Evolutionary conservation across 1,140 invertebrate species (phyloP).

Genomic region (Stegodyphus mimosarum): DNA sequence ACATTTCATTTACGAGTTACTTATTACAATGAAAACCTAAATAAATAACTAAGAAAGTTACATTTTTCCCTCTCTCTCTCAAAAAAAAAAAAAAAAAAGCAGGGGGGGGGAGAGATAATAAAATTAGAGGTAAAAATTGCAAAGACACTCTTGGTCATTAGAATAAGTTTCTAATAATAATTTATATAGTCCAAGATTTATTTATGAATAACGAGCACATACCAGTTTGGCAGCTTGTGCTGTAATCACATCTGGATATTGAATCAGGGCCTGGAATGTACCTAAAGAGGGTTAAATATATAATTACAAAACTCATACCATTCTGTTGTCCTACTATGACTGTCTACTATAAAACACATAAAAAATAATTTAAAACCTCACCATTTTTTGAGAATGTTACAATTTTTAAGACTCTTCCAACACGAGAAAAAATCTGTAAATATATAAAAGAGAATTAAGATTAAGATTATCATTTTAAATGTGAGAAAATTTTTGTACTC

Average conservation of each 20-base stretch:
- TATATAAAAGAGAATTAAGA: conserved; percentile 35
- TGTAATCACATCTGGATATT: conserved; percentile 95
- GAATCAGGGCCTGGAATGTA: conserved; percentile 98
- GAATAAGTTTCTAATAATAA: neutral
- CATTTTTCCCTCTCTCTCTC: too few relatives aligned
- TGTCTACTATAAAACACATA: conserved; percentile 64
- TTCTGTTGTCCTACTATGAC: neutral
- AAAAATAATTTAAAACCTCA: conserved; percentile 74
- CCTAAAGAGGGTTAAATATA: conserved; percentile 72
- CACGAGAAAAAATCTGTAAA: conserved; percentile 95
- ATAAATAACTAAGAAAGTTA: too few relatives aligned
- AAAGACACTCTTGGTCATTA: neutral
- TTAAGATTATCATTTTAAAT: too few relatives aligned
- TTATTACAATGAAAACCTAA: too few relatives aligned
- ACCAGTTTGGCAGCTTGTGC: conserved; percentile 96
- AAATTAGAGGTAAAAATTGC: neutral
- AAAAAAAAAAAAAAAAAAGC: too few relatives aligned
- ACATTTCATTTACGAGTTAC: too few relatives aligned
- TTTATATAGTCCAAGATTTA: neutral
- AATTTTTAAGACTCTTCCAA: conserved; percentile 98
- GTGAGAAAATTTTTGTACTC: too few relatives aligned
- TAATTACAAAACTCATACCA: neutral
- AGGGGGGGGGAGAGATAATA: too few relatives aligned
- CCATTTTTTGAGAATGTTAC: conserved; percentile 99
- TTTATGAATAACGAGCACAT: conserved; percentile 68